Conservation (phyloP, 2,113 vertebrate genomes). For the Xenotilapia leptura region DNA sequence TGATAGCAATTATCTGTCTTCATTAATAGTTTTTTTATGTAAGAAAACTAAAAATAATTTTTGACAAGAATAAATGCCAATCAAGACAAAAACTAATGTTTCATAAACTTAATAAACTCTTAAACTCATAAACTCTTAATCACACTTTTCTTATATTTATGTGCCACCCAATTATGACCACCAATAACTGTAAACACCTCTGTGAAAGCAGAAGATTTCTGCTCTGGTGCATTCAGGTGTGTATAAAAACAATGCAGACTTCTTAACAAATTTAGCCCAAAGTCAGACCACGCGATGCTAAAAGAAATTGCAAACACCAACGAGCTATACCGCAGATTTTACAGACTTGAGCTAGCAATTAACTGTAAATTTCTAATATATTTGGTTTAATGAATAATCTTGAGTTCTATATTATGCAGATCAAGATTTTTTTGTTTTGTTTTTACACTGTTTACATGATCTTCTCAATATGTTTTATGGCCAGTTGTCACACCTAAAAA, state of each 20-base stretch:
- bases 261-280: neutral
- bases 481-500: neutral
- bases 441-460: neutral
- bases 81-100: neutral
- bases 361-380: neutral
- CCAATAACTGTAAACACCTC: neutral
- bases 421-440: neutral
- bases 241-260: neutral
- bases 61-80: neutral
- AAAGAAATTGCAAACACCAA: neutral
- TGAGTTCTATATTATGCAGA: neutral
- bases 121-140: neutral
- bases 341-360: neutral
- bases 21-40: neutral
- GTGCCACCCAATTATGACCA: neutral
- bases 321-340: neutral
- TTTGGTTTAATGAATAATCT: neutral
- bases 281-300: rapidly evolving
- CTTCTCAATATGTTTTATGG: neutral
- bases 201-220: neutral
- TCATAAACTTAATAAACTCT: neutral
- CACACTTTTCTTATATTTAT: neutral
- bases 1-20: neutral
- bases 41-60: neutral
- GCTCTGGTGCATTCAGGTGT: neutral